Conservation (phyloP, 2,797 vertebrate genomes). For the Malacoctenus gilli region DNA sequence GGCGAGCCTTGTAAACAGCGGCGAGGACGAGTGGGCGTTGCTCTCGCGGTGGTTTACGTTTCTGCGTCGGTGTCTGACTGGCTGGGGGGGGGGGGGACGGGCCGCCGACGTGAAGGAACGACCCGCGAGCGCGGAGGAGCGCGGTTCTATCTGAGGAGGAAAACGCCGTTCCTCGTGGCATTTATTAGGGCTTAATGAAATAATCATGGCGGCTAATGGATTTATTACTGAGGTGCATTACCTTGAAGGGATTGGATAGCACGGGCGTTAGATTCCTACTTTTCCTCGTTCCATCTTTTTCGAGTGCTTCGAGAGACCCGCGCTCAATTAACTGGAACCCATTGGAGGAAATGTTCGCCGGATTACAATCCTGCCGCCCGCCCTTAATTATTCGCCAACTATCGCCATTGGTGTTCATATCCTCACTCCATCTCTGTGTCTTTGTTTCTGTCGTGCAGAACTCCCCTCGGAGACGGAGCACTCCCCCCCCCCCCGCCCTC, state of each 20-base stretch:
- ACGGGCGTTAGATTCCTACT: conserved; percentile 42
- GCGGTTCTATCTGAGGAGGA: conserved; percentile 44
- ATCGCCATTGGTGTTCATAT: conserved; percentile 33
- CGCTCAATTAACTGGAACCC: conserved; percentile 41
- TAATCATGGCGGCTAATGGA: conserved; percentile 54
- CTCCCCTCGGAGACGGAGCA: conserved; percentile 11
- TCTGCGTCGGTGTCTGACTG: conserved; percentile 27
- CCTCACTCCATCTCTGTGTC: conserved; percentile 8
- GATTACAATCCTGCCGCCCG: conserved; percentile 36
- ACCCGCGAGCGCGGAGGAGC: conserved; percentile 27
- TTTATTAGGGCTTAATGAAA: conserved; percentile 59
- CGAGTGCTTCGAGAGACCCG: conserved; percentile 36
- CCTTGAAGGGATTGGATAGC: conserved; percentile 50
- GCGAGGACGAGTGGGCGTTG: background rate
- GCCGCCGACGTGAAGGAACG: conserved; percentile 39
- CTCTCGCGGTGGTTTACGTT: conserved; percentile 41
- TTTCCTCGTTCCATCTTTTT: conserved; percentile 13
- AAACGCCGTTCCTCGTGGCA: conserved; percentile 39
- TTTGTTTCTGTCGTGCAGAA: conserved; percentile 46
- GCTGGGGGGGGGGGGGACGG: conserved; percentile 10
- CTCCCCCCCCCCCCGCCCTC: conserved; percentile 19
- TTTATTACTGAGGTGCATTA: conserved; percentile 51
- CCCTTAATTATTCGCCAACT: no score
- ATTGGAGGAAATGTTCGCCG: conserved; percentile 37
- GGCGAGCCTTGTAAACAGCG: conserved; percentile 18